Conservation (phyloP, 2,113 vertebrate species). For the Oreochromis spilurus region DNA sequence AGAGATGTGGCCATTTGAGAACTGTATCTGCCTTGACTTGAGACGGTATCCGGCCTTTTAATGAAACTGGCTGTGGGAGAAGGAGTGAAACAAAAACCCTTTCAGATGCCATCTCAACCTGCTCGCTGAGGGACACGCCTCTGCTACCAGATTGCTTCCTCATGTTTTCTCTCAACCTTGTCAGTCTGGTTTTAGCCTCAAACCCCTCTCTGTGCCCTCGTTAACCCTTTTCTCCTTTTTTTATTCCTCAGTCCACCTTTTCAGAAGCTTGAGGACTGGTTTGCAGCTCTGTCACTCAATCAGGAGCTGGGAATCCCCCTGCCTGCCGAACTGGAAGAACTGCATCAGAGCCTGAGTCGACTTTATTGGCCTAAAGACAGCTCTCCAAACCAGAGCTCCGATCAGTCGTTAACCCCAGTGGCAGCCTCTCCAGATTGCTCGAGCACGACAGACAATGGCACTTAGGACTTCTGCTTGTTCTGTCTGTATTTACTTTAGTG, state of each 20-base stretch:
- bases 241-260: conserved; percentile 80
- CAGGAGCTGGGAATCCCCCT: conserved; percentile 91
- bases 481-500: neutral
- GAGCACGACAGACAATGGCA: conserved; percentile 20
- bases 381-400: conserved; percentile 7
- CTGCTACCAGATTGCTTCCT: conserved; percentile 40
- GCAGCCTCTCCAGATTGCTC: conserved; percentile 29
- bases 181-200: conserved; percentile 35
- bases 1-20: neutral
- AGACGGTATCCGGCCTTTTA: neutral
- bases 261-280: conserved; percentile 92
- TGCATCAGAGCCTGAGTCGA: conserved; percentile 78
- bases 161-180: conserved; percentile 29
- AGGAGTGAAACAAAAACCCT: neutral
- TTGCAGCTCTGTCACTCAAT: conserved; percentile 86
- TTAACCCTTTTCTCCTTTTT: neutral
- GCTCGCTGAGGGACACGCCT: conserved; percentile 12
- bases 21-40: neutral
- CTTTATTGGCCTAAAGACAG: conserved; percentile 54
- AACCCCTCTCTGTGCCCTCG: neutral
- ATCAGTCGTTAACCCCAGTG: conserved; percentile 3
- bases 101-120: conserved; percentile 20
- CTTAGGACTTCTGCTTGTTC: conserved; percentile 24
- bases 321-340: conserved; percentile 87
- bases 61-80: neutral